Evolutionary conservation across 1,140 invertebrate species (phyloP).

Genomic region (Neuroterus valhalla): DNA sequence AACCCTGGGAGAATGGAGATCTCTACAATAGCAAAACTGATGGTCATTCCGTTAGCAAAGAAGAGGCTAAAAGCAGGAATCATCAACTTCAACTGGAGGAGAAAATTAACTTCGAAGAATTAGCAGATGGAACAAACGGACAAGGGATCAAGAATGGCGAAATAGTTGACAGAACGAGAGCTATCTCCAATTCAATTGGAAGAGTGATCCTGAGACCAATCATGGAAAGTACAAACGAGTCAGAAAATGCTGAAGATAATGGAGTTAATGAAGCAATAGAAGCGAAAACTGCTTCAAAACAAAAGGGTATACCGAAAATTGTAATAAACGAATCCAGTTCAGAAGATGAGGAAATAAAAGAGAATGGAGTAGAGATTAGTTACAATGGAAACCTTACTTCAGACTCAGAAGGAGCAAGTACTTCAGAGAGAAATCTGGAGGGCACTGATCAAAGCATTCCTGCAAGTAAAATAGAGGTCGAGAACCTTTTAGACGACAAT

Average conservation of each 20-base stretch:
- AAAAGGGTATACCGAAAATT: conserved; percentile 6
- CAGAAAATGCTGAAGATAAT: conserved; percentile 36
- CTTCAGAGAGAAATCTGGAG: background rate
- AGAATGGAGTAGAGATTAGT: conserved; percentile 4
- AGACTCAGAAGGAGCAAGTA: conserved; percentile 4
- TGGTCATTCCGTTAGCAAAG: background rate
- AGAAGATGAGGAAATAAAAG: conserved; percentile 37
- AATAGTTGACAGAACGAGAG: background rate
- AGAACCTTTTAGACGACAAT: conserved; percentile 70
- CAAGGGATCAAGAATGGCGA: background rate
- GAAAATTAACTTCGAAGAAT: background rate
- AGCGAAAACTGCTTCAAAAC: background rate
- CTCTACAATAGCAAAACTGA: background rate
- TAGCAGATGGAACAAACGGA: background rate
- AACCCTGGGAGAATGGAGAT: background rate
- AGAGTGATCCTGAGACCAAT: background rate
- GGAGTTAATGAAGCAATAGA: conserved; percentile 21
- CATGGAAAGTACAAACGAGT: background rate
- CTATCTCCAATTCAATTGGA: too few relatives aligned
- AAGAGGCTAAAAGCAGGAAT: background rate
- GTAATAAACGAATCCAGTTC: conserved; percentile 20
- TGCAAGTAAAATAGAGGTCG: conserved; percentile 39
- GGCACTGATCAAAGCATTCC: conserved; percentile 13
- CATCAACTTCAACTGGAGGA: background rate
- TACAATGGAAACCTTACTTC: background rate